These are phyloP conservation scores for Anser cygnoides DNA, from an alignment of 2,113 vertebrate genomes.

Conservation along the genomic window DNA sequence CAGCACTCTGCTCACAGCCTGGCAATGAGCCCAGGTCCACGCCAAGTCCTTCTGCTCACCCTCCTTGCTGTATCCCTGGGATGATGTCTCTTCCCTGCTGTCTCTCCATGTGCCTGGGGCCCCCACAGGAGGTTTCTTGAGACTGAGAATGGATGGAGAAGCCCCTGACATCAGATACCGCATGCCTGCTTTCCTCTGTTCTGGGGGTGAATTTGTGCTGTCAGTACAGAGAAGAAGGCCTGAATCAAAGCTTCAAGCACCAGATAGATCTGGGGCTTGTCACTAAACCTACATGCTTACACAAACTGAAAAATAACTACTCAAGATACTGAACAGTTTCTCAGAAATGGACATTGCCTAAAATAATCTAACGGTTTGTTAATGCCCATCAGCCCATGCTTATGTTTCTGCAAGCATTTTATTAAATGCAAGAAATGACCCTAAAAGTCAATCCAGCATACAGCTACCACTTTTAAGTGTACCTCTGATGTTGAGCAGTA, in stretches of 20 bases:
- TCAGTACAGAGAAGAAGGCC: neutral
- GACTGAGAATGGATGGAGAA: neutral
- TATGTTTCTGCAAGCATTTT: neutral
- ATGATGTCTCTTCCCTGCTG: fast-evolving
- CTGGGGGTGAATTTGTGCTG: neutral
- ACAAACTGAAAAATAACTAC: neutral
- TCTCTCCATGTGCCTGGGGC: too few species aligned
- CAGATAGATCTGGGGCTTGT: neutral
- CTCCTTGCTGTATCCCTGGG: fast-evolving
- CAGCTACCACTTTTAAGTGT: neutral
- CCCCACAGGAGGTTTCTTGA: neutral
- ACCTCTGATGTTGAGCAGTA: fast-evolving
- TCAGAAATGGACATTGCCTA: neutral
- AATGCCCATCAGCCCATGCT: fast-evolving
- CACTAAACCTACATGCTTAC: neutral
- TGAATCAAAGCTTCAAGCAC: neutral
- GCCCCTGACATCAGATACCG: neutral
- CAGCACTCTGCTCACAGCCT: neutral
- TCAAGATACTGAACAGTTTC: neutral
- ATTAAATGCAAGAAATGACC: neutral
- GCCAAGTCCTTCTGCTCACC: fast-evolving
- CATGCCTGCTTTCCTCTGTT: neutral
- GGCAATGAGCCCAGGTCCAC: neutral
- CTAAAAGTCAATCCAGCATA: neutral
- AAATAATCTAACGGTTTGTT: neutral